These are phyloP conservation scores for Calephelis virginiensis DNA, from an alignment of 1,140 invertebrate species.

Conservation along the genomic window DNA sequence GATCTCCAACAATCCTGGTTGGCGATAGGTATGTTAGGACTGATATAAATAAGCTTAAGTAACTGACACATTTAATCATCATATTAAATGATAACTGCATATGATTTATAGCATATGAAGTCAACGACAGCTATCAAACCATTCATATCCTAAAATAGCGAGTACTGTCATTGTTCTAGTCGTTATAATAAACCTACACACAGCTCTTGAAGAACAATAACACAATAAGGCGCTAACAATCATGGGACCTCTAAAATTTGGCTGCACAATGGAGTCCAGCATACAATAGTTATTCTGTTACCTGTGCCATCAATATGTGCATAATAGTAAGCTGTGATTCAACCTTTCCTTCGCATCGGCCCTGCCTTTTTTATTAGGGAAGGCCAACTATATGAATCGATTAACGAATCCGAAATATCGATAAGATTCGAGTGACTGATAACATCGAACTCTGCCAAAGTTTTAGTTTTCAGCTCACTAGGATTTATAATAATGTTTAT, in stretches of 20 bases:
- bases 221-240: conserved; percentile 72
- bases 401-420: neutral
- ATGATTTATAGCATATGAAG: neutral
- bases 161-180: conserved; percentile 59
- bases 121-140: conserved; percentile 26
- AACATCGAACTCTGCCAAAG: no score
- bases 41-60: neutral
- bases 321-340: conserved; percentile 66
- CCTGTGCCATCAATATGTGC: conserved; percentile 75
- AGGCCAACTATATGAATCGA: neutral
- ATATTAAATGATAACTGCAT: neutral
- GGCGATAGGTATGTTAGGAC: no score
- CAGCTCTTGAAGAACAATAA: conserved; percentile 47
- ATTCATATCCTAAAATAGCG: conserved; percentile 30
- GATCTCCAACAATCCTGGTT: no score
- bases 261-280: conserved; percentile 70
- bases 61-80: neutral
- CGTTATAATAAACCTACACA: conserved; percentile 63
- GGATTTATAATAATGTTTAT: no score
- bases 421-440: neutral
- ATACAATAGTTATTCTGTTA: conserved; percentile 75
- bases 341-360: conserved; percentile 29
- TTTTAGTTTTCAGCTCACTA: no score
- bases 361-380: neutral
- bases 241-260: conserved; percentile 68